phyloP scores from a whole-genome alignment of 2,113 vertebrate genomes.

The Syngnathus floridae region DNA sequence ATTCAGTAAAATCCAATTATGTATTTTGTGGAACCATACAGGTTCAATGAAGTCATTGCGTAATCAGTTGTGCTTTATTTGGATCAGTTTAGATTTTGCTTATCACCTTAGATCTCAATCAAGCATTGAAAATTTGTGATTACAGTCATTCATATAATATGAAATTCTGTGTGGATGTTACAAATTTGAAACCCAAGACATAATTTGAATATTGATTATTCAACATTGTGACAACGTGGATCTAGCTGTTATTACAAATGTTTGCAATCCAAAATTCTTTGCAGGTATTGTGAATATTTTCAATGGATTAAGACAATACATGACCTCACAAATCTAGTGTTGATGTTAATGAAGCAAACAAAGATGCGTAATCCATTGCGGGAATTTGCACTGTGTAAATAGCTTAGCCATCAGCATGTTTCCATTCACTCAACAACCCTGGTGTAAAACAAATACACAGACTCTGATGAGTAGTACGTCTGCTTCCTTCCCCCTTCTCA shows the following conservation, averaged over 20 bases:
- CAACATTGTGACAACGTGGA: slow-evolving; percentile 19
- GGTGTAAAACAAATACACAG: slow-evolving; percentile 33
- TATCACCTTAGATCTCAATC: neutral
- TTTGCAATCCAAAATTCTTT: slow-evolving; percentile 15
- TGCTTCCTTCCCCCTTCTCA: slow-evolving; percentile 6
- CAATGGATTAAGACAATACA: slow-evolving; percentile 22
- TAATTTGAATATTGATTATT: neutral
- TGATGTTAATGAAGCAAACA: slow-evolving; percentile 40
- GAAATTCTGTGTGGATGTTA: neutral
- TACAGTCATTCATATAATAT: neutral
- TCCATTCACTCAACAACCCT: slow-evolving; percentile 21
- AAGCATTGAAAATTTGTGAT: neutral
- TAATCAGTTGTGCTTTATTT: neutral
- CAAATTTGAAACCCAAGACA: neutral
- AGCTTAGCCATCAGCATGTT: slow-evolving; percentile 35
- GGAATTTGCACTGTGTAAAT: slow-evolving; percentile 41
- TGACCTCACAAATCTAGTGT: slow-evolving; percentile 32
- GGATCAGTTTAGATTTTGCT: neutral
- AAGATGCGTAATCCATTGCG: slow-evolving; percentile 35
- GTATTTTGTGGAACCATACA: neutral
- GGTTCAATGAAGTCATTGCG: neutral
- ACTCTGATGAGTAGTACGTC: slow-evolving; percentile 12
- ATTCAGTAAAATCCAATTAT: neutral
- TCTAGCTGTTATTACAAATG: slow-evolving; percentile 25
- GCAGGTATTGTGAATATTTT: slow-evolving; percentile 24